Percentiles rank a stretch among this genome's conserved stretches.
These are phyloP conservation scores for Dysidea cf. avara DNA, from an alignment of 37 sponge, comb jelly and placozoan species.

Conservation along the genomic window DNA sequence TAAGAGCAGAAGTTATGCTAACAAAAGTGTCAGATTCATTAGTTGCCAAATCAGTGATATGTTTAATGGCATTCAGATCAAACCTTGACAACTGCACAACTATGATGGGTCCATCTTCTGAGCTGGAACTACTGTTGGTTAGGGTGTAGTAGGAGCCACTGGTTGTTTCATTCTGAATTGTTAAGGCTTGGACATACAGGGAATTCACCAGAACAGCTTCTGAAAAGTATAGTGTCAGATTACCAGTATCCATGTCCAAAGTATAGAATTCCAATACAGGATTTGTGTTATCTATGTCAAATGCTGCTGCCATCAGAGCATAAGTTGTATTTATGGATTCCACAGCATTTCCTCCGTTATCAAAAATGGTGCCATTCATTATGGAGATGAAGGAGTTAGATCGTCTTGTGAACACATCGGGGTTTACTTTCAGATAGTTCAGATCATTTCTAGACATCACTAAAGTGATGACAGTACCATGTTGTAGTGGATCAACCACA, in stretches of 20 bases:
- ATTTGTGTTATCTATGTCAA: conserved; percentile 30
- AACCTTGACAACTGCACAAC: conserved; percentile 37
- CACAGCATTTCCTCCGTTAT: conserved; percentile 58
- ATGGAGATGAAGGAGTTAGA: conserved; percentile 59
- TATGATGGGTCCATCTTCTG: conserved; percentile 62
- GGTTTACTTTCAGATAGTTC: conserved; percentile 50
- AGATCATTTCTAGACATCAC: conserved; percentile 54
- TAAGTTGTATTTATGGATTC: conserved; percentile 1
- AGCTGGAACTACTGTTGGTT: conserved; percentile 38
- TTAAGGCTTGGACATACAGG: conserved; percentile 49
- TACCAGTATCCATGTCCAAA: conserved; percentile 74
- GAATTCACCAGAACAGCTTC: conserved; percentile 64
- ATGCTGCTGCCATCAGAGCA: conserved; percentile 32
- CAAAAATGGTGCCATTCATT: conserved; percentile 38
- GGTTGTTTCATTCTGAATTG: conserved; percentile 50
- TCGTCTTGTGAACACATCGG: conserved; percentile 25
- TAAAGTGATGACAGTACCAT: conserved; percentile 39
- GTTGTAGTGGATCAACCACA: conserved; percentile 9
- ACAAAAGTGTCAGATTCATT: conserved; percentile 40
- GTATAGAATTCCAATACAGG: conserved; percentile 52
- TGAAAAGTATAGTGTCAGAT: conserved; percentile 72
- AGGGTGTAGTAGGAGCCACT: conserved; percentile 43
- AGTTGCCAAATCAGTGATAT: conserved; percentile 37
- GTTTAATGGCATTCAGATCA: conserved; percentile 74
- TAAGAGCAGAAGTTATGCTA: conserved; percentile 24